Conservation (phyloP, 2,797 vertebrate genomes). For the Gadopsis marmoratus region DNA sequence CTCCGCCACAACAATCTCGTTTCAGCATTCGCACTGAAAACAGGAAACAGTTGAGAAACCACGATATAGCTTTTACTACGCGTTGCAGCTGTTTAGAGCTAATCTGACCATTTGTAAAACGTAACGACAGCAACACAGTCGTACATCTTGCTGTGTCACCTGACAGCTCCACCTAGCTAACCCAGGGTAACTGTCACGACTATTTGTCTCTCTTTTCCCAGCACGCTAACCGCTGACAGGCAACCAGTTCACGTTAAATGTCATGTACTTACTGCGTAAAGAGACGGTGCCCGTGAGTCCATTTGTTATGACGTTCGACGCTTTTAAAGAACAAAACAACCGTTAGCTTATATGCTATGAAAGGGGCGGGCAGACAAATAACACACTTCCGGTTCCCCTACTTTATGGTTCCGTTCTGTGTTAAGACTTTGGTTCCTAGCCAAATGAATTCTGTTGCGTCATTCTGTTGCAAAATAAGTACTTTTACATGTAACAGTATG, state of each 20-base stretch:
- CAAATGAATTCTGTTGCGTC: no score
- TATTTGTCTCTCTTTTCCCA: background rate
- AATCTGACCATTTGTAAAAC: background rate
- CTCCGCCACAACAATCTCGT: background rate
- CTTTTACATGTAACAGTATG: background rate
- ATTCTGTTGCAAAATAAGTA: background rate
- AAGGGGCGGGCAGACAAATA: background rate
- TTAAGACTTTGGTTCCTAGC: slow-evolving; percentile 36
- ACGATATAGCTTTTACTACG: background rate
- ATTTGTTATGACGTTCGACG: slow-evolving; percentile 40
- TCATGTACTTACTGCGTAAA: slow-evolving; percentile 66
- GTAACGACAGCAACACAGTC: background rate
- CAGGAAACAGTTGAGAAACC: slow-evolving; percentile 8
- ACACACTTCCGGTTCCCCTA: slow-evolving; percentile 53
- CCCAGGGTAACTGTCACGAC: background rate
- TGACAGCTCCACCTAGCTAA: slow-evolving; percentile 4
- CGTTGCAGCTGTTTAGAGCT: background rate
- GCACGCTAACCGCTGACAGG: background rate
- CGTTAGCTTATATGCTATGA: slow-evolving; percentile 38
- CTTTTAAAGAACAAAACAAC: slow-evolving; percentile 14
- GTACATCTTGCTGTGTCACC: background rate
- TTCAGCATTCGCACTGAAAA: background rate
- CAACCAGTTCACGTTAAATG: background rate
- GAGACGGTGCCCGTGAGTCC: slow-evolving; percentile 58
- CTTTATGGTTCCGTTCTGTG: slow-evolving; percentile 1